Conservation (phyloP, 2,113 vertebrate species). For the Ranitomeya variabilis region DNA sequence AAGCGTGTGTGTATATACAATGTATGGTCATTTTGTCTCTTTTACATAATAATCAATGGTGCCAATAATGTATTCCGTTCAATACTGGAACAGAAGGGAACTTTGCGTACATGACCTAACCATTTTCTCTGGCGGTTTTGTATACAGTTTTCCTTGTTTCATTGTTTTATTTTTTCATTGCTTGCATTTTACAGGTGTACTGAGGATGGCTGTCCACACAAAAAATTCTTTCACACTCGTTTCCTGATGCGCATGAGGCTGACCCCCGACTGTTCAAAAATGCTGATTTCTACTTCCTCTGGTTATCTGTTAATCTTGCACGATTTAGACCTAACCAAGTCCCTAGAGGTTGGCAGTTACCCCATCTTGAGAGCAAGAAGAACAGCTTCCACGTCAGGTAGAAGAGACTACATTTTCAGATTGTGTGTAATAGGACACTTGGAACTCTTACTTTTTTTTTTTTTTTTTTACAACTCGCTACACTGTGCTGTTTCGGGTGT, state of each 20-base stretch:
- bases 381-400: conserved; percentile 88
- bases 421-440: too few species aligned
- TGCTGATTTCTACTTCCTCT: conserved; percentile 98
- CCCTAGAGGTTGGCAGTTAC: conserved; percentile 96
- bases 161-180: neutral
- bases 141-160: neutral
- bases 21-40: too few species aligned
- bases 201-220: conserved; percentile 96
- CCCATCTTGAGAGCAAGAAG: conserved; percentile 91
- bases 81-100: too few species aligned
- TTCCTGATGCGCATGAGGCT: conserved; percentile 98
- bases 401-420: neutral
- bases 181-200: conserved; percentile 80
- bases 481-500: too few species aligned
- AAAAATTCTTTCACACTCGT: conserved; percentile 98
- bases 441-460: too few species aligned
- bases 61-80: too few species aligned
- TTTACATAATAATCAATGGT: too few species aligned
- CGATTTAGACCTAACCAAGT: conserved; percentile 95
- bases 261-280: conserved; percentile 97
- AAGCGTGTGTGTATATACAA: too few species aligned
- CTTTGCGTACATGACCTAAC: too few species aligned
- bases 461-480: too few species aligned
- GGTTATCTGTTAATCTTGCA: conserved; percentile 97
- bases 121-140: too few species aligned